Evolutionary conservation across 2,888 invertebrate species (phyloP).

Genomic region (Drosophila infuscata): DNA sequence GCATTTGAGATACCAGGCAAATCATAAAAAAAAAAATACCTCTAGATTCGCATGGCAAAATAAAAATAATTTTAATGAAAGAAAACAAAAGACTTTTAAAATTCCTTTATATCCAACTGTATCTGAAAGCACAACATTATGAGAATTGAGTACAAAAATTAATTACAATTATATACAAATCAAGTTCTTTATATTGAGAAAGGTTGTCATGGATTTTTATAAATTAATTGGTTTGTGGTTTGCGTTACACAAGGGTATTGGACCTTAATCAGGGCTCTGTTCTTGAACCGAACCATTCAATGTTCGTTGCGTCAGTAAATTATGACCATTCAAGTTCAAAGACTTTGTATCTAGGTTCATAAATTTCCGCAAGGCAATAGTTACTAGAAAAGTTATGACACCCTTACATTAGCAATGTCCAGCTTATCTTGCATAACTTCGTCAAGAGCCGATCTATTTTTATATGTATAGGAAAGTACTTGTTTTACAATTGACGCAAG

Average conservation of each 20-base stretch:
- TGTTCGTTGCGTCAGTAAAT: constrained; percentile 35
- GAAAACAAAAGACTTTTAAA: neutral
- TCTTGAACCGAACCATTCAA: constrained; percentile 13
- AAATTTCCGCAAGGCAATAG: constrained; percentile 13
- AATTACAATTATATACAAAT: neutral
- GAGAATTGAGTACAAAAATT: neutral
- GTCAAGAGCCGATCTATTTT: neutral
- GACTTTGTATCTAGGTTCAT: constrained; percentile 26
- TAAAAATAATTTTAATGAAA: neutral
- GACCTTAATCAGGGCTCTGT: constrained; percentile 5
- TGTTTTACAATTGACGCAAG: constrained; percentile 10
- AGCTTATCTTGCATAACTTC: constrained; percentile 1
- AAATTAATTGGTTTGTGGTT: constrained; percentile 35
- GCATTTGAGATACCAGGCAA: constrained; percentile 1
- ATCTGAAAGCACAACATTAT: neutral
- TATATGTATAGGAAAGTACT: neutral
- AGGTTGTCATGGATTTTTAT: neutral
- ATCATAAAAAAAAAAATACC: neutral
- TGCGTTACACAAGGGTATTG: neutral
- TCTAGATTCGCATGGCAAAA: neutral
- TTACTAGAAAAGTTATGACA: constrained; percentile 16
- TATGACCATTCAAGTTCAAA: constrained; percentile 59
- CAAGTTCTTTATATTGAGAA: neutral
- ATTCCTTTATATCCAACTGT: neutral
- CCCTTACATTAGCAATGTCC: neutral